A percentile compares a stretch with the other conserved stretches of the same genome.
Evolutionary conservation across 2,113 vertebrate genomes (phyloP).

Genomic region (Aythya baeri): DNA sequence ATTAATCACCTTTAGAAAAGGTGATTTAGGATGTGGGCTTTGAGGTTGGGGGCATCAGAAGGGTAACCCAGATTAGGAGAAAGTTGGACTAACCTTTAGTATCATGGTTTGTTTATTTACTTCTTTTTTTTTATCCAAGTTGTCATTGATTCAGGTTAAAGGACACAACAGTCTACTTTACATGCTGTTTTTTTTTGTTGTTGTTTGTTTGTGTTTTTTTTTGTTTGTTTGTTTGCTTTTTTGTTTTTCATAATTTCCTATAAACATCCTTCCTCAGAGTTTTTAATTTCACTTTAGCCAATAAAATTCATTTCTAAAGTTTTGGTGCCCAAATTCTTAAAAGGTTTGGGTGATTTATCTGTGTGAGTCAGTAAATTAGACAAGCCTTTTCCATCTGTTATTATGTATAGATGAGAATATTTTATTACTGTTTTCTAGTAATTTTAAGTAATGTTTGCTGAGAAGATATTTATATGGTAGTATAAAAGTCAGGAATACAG

Average conservation of each 20-base stretch:
- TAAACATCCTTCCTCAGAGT: background rate
- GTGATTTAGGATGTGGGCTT: background rate
- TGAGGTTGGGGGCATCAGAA: fast-evolving
- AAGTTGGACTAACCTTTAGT: background rate
- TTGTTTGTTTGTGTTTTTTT: too few relatives aligned
- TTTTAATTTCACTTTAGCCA: background rate
- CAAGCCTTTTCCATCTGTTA: background rate
- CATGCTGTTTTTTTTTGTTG: background rate
- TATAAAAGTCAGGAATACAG: background rate
- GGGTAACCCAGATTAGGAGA: background rate
- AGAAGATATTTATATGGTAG: background rate
- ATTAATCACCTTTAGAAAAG: background rate
- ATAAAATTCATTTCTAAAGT: background rate
- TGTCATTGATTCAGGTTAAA: background rate
- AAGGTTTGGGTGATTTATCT: background rate
- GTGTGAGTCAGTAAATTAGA: background rate
- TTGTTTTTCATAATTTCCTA: background rate
- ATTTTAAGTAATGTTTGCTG: background rate
- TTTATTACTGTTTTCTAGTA: background rate
- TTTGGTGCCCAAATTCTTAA: background rate
- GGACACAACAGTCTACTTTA: background rate
- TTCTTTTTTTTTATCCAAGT: background rate
- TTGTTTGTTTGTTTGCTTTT: too few relatives aligned
- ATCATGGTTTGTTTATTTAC: background rate
- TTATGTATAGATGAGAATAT: background rate